A percentile compares a stretch with the other conserved stretches of the same genome.
Conservation (phyloP, 2,113 vertebrate species). For the Heterotilapia buettikoferi region DNA sequence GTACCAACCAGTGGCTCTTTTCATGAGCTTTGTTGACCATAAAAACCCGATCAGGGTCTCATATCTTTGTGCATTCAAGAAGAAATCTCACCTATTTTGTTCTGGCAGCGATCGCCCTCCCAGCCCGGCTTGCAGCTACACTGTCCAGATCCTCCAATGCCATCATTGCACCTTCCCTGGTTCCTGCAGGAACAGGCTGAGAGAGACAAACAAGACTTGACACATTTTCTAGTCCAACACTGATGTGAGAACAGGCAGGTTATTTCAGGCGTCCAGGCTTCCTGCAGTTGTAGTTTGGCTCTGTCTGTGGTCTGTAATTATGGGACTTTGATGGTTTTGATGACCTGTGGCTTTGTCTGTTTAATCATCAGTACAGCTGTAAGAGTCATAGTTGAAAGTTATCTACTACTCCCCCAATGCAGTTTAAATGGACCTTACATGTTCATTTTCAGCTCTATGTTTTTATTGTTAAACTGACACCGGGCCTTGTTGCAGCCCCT, state of each 20-base stretch:
- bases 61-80: neutral
- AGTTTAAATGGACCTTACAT: neutral
- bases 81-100: slow-evolving; percentile 10
- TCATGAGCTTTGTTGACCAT: neutral
- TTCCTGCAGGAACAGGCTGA: slow-evolving; percentile 41
- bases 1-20: neutral
- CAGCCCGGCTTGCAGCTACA: slow-evolving; percentile 42
- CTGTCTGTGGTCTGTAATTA: neutral
- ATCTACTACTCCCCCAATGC: neutral
- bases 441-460: neutral
- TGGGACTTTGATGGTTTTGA: neutral
- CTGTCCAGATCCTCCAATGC: slow-evolving; percentile 37
- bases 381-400: neutral
- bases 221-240: neutral
- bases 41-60: neutral
- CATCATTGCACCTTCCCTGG: slow-evolving; percentile 38
- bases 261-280: neutral
- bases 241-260: neutral
- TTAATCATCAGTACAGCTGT: neutral
- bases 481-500: neutral
- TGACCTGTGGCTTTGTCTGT: neutral
- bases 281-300: neutral
- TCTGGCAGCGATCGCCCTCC: slow-evolving; percentile 40
- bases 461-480: neutral
- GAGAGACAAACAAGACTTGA: neutral